A percentile compares a stretch with the other conserved stretches of the same genome.
Evolutionary conservation across 2,113 vertebrate genomes (phyloP).

Genomic region (Athene noctua): DNA sequence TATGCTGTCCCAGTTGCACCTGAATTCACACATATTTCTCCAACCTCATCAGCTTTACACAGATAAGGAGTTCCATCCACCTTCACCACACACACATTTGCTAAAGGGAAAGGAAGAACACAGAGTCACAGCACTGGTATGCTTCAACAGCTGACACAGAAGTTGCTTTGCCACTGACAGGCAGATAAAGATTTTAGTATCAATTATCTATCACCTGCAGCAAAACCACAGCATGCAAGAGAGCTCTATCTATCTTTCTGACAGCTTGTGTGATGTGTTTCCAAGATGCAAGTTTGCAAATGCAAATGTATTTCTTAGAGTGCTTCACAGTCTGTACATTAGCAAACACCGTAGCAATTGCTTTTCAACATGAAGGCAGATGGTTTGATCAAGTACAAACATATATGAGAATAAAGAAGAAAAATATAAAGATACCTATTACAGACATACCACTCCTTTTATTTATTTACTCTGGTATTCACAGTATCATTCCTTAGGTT

Average conservation of each 20-base stretch:
- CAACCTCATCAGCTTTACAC: slow-evolving; percentile 92
- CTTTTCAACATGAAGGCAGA: neutral
- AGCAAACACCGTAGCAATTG: neutral
- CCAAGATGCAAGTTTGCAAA: neutral
- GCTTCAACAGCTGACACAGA: neutral
- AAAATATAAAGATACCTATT: neutral
- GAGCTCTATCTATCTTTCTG: neutral
- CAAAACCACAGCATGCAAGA: neutral
- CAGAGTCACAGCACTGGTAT: neutral
- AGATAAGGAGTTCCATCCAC: slow-evolving; percentile 88
- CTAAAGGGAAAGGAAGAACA: slow-evolving; percentile 59
- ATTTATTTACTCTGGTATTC: neutral
- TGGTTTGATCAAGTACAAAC: neutral
- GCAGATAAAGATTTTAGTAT: neutral
- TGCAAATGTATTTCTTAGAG: neutral
- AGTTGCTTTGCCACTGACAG: neutral
- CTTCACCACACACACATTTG: slow-evolving; percentile 88
- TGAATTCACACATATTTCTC: slow-evolving; percentile 92
- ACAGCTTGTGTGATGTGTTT: neutral
- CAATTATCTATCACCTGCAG: neutral
- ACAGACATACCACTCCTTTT: neutral
- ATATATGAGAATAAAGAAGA: neutral
- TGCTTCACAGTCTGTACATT: neutral
- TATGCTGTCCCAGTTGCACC: slow-evolving; percentile 83
- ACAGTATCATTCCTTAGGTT: neutral